These are phyloP conservation scores for Xenopus laevis DNA, from an alignment of 2,113 vertebrate species.

Conservation along the genomic window DNA sequence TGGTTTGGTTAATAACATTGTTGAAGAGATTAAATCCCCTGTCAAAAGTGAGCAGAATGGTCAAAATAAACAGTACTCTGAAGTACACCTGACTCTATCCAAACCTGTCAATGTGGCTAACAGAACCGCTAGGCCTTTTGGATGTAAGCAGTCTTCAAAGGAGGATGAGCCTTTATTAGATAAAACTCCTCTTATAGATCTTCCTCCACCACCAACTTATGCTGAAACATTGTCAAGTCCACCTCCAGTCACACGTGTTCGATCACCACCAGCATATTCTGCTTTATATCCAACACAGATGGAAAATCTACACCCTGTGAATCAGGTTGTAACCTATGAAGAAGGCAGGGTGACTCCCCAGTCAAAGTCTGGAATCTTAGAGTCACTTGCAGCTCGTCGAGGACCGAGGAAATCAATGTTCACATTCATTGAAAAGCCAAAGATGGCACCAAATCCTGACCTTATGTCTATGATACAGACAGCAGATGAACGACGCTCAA, in stretches of 20 bases:
- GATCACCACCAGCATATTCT: constrained; percentile 65
- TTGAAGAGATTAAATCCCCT: fast-evolving
- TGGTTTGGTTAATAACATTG: constrained; percentile 48
- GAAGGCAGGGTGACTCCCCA: constrained; percentile 49
- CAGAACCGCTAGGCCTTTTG: constrained; percentile 87
- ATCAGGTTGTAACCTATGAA: constrained; percentile 53
- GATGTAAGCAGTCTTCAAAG: constrained; percentile 55
- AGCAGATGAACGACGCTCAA: constrained; percentile 74
- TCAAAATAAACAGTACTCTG: constrained; percentile 57
- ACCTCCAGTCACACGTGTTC: constrained; percentile 62
- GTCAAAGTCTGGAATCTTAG: constrained; percentile 82
- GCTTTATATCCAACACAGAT: constrained; percentile 64
- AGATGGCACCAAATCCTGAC: constrained; percentile 87
- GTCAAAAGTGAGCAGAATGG: constrained; percentile 14
- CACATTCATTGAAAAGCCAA: constrained; percentile 90
- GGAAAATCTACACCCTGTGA: constrained; percentile 61
- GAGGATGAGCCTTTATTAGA: constrained; percentile 40
- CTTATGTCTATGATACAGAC: constrained; percentile 90
- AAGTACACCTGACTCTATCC: constrained; percentile 70
- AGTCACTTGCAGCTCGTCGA: constrained; percentile 71
- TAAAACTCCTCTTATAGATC: constrained; percentile 51
- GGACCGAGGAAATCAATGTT: constrained; percentile 65
- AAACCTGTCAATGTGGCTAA: constrained; percentile 75
- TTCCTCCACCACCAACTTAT: constrained; percentile 74
- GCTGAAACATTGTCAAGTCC: constrained; percentile 70